These are phyloP conservation scores for Hypomesus transpacificus DNA, from an alignment of 2,113 vertebrate species.

Conservation along the genomic window DNA sequence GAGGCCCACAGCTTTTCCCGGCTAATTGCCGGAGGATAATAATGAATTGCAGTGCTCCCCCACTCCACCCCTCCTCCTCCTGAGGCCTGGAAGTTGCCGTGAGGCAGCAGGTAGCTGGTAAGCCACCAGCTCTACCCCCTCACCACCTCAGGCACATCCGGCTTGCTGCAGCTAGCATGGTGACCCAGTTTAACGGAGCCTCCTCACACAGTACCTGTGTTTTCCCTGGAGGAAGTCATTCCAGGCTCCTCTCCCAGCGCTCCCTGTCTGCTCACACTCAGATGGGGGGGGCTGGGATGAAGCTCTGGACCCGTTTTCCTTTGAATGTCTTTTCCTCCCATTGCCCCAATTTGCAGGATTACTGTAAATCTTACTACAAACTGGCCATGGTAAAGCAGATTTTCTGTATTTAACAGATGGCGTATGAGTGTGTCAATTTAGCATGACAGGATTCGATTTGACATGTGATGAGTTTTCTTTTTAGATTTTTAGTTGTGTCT, in stretches of 20 bases:
- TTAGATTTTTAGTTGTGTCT: constrained; percentile 33
- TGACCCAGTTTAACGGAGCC: constrained; percentile 62
- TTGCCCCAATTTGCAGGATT: constrained; percentile 67
- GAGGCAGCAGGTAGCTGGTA: constrained; percentile 55
- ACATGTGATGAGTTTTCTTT: constrained; percentile 59
- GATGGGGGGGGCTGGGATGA: constrained; percentile 21
- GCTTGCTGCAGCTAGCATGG: constrained; percentile 25
- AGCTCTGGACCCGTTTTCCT: constrained; percentile 32
- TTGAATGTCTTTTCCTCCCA: constrained; percentile 40
- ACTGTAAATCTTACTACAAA: constrained; percentile 56
- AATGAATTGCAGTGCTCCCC: constrained; percentile 45
- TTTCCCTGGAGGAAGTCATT: constrained; percentile 48
- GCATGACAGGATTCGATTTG: constrained; percentile 61
- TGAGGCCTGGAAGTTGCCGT: constrained; percentile 33
- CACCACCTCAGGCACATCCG: background rate
- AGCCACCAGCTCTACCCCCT: constrained; percentile 29
- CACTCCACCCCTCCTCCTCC: constrained; percentile 6
- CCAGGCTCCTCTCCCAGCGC: constrained; percentile 31
- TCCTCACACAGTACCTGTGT: constrained; percentile 42
- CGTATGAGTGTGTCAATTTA: constrained; percentile 48
- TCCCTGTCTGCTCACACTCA: constrained; percentile 33
- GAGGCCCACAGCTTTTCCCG: constrained; percentile 58
- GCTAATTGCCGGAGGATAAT: constrained; percentile 75
- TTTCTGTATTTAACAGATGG: constrained; percentile 57
- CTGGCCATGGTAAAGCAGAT: constrained; percentile 52